Conservation (phyloP, 2,113 vertebrate species). For the Hydrolagus affinis region DNA sequence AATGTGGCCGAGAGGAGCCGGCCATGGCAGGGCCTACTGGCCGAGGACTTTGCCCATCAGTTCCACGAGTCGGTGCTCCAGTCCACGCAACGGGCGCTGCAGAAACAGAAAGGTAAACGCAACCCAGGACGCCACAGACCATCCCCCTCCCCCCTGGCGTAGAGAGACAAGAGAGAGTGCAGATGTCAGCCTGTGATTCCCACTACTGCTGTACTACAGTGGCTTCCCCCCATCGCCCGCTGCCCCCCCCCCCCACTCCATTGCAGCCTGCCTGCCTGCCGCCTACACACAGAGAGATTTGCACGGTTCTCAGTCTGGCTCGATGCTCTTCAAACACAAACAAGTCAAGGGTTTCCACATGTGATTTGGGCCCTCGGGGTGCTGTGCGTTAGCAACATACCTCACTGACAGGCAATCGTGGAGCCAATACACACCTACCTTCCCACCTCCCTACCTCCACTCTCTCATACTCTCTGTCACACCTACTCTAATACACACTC, state of each 20-base stretch:
- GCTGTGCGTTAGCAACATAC: too few species aligned
- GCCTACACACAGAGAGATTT: too few species aligned
- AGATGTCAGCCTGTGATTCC: background rate
- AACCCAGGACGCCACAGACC: background rate
- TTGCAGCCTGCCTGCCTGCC: background rate
- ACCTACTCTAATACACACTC: too few species aligned
- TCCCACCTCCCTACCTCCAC: too few species aligned
- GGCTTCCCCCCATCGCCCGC: background rate
- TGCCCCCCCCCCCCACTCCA: background rate
- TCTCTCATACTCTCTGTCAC: too few species aligned
- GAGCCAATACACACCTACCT: too few species aligned
- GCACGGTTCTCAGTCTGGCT: too few species aligned
- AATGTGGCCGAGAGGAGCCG: conserved; percentile 81
- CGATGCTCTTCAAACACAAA: too few species aligned
- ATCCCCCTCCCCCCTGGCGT: background rate
- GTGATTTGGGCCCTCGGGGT: too few species aligned
- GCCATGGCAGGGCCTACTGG: conserved; percentile 87
- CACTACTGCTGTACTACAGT: background rate
- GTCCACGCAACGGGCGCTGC: conserved; percentile 93
- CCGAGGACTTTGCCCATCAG: conserved; percentile 95
- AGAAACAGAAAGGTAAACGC: conserved; percentile 86
- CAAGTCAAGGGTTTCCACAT: too few species aligned
- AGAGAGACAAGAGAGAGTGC: background rate
- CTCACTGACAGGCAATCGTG: too few species aligned
- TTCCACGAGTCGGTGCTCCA: conserved; percentile 96